Evolutionary conservation across 2,113 vertebrate species (phyloP).

Genomic region (Murina feae): DNA sequence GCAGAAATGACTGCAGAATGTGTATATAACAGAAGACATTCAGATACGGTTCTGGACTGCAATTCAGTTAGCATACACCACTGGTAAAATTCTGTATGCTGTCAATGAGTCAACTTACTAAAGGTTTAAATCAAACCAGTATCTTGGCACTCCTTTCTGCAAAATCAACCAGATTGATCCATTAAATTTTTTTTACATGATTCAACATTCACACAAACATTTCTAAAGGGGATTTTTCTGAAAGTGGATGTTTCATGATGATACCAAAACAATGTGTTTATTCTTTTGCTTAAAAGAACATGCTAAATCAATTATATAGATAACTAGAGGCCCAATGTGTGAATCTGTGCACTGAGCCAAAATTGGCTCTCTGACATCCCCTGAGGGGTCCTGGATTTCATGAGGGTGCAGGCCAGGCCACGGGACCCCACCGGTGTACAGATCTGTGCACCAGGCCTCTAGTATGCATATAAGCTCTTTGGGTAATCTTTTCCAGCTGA

Average conservation of each 20-base stretch:
- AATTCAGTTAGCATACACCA: not conserved
- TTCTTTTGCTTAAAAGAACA: not conserved
- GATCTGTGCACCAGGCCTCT: no score
- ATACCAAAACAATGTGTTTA: not conserved
- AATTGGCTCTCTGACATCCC: no score
- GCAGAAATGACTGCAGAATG: not conserved
- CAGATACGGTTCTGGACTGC: not conserved
- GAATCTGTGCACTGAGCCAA: no score
- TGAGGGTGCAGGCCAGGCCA: no score
- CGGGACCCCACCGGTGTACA: no score
- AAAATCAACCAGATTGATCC: not conserved
- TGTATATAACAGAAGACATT: rapidly evolving
- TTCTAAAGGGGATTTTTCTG: not conserved
- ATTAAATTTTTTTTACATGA: not conserved
- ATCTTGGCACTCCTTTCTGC: not conserved
- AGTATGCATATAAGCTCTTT: no score
- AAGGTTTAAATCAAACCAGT: not conserved
- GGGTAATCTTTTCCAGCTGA: no score
- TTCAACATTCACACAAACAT: not conserved
- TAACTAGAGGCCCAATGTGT: no score
- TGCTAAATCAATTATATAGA: not conserved
- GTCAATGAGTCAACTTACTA: not conserved
- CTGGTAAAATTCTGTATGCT: not conserved
- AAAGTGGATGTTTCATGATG: not conserved
- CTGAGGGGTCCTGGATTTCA: no score